Evolutionary conservation across 2,797 vertebrate species (phyloP).

Genomic region (Sebastolobus alascanus): DNA sequence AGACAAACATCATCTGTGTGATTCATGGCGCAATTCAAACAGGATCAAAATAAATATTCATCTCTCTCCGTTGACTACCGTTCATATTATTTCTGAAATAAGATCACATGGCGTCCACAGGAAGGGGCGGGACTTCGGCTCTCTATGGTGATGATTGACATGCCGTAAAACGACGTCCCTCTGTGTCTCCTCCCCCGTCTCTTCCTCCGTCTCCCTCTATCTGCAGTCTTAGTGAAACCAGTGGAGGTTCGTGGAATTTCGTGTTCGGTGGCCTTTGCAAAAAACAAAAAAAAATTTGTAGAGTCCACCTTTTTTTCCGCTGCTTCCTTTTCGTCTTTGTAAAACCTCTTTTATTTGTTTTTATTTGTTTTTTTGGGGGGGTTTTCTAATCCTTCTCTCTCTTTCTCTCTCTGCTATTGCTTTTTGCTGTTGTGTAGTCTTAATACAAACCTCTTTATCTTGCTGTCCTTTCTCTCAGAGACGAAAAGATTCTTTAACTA

Average conservation of each 20-base stretch:
- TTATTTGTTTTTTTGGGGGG: neutral
- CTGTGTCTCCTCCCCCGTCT: conserved; percentile 51
- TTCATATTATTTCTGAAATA: no score
- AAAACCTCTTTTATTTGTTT: conserved; percentile 68
- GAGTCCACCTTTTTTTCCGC: conserved; percentile 94
- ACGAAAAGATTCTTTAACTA: conserved; percentile 99
- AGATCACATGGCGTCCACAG: no score
- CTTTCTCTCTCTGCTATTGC: conserved; percentile 93
- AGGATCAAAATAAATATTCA: no score
- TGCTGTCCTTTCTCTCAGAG: conserved; percentile 92
- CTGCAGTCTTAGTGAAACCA: conserved; percentile 99
- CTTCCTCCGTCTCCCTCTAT: conserved; percentile 70
- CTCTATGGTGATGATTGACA: conserved; percentile 10
- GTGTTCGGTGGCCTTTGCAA: conserved; percentile 98
- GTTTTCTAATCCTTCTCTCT: conserved; percentile 61
- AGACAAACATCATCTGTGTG: no score
- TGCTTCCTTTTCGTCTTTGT: conserved; percentile 96
- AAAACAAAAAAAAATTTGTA: conserved; percentile 81
- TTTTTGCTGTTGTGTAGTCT: conserved; percentile 99
- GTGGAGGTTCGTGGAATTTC: conserved; percentile 99
- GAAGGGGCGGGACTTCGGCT: no score
- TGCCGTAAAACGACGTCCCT: conserved; percentile 17
- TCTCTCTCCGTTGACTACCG: no score
- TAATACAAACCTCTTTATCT: conserved; percentile 87
- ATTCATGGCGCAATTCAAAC: no score